Percentiles rank a stretch among this genome's conserved stretches.
phyloP scores from a whole-genome alignment of 2,797 vertebrate genomes.

The Mormyrops attenuatus region DNA sequence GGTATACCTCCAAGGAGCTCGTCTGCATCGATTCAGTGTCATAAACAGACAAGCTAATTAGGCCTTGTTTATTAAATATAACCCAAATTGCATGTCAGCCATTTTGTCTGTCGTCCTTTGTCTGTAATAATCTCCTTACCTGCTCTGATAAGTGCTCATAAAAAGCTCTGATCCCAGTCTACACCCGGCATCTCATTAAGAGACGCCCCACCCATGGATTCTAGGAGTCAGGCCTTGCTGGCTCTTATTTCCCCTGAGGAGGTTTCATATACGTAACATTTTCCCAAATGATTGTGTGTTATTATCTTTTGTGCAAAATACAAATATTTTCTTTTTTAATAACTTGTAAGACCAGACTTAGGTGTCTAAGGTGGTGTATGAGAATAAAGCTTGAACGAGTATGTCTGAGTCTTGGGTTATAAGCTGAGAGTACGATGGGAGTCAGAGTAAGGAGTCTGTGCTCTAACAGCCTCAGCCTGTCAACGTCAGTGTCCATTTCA shows the following conservation, averaged over 20 bases:
- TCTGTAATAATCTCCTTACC: conserved; percentile 7
- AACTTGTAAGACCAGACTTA: not conserved
- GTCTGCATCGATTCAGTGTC: not conserved
- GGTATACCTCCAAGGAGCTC: not conserved
- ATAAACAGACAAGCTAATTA: not conserved
- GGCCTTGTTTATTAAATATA: not conserved
- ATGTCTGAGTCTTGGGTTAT: not conserved
- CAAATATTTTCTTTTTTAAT: not conserved
- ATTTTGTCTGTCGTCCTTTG: not conserved
- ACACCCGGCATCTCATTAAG: not conserved
- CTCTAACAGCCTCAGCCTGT: not conserved
- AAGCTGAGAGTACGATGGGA: not conserved
- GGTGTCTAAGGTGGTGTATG: not conserved
- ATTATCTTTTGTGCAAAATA: not conserved
- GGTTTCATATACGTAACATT: not conserved
- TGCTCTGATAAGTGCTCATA: not conserved
- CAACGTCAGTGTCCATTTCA: not conserved
- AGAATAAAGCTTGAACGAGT: not conserved
- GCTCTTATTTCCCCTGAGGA: not conserved
- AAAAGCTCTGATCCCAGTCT: not conserved
- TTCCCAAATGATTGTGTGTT: not conserved
- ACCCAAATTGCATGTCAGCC: not conserved
- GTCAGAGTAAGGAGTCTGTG: not conserved
- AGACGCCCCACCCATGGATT: not conserved
- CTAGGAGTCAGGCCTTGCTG: not conserved